phyloP scores from a whole-genome alignment of 2,113 vertebrate genomes.

The Chelonoidis abingdonii region DNA sequence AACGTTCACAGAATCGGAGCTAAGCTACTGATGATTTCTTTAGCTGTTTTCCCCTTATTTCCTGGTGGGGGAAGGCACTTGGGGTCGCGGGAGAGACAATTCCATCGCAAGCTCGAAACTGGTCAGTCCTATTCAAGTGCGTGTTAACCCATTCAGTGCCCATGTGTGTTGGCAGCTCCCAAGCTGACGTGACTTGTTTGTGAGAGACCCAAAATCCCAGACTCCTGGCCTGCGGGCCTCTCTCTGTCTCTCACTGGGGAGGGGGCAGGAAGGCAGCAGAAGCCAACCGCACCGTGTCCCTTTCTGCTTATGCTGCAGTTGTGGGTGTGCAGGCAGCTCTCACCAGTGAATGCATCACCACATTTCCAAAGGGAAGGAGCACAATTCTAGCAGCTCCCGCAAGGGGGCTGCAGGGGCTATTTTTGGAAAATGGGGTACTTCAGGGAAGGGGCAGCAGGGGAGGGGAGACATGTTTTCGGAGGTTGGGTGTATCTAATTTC shows the following conservation, averaged over 20 bases:
- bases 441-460: slow-evolving; percentile 77
- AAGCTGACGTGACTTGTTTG: slow-evolving; percentile 62
- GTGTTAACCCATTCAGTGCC: slow-evolving; percentile 75
- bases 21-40: slow-evolving; percentile 72
- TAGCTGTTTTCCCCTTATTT: slow-evolving; percentile 72
- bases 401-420: slow-evolving; percentile 16
- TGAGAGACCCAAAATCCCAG: slow-evolving; percentile 59
- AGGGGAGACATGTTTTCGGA: slow-evolving; percentile 62
- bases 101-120: slow-evolving; percentile 57
- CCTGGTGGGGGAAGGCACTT: slow-evolving; percentile 47
- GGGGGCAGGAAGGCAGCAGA: background rate
- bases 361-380: slow-evolving; percentile 63
- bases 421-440: slow-evolving; percentile 65
- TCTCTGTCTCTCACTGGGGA: slow-evolving; percentile 47
- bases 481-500: slow-evolving; percentile 76
- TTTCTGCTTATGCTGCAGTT: slow-evolving; percentile 29
- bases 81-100: background rate
- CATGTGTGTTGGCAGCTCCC: slow-evolving; percentile 72
- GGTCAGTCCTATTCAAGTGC: slow-evolving; percentile 53
- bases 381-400: slow-evolving; percentile 63
- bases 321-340: slow-evolving; percentile 46
- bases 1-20: slow-evolving; percentile 73
- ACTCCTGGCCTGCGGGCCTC: slow-evolving; percentile 43
- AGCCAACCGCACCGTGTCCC: slow-evolving; percentile 34
- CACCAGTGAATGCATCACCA: slow-evolving; percentile 45